Base-by-base conservation (phyloP, 2,888 invertebrate genomes). In the Druceiella hillmani region DNA sequence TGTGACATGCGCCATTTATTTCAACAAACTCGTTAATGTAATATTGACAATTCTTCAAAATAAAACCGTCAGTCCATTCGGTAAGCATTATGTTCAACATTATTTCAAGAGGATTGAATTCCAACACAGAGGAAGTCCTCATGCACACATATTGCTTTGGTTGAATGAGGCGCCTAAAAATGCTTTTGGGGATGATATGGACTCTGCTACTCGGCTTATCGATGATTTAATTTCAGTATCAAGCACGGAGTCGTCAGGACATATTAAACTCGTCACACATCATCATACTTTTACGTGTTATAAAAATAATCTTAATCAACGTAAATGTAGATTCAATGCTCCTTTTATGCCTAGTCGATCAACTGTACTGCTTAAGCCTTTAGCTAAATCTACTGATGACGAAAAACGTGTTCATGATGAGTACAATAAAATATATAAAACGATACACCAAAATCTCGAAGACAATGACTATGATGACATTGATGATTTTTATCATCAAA, bases 241-340 rank as follows among this genome's bases (percentile, higher is more conserved):
- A 1, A 36, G 28, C 12, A 11, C 24, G 6, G 44, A 44, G 30
- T 41, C 49, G 20, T 47, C 50, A 2, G 44, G 42, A 6, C 36
- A 50, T 38, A 49, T 47, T 10, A 39, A 44, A 24, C 36, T 52
- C 12, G 51, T 53, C 46, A 48, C 44, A 7, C 55, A 57, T 37
- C 51, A 51, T 12, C 55, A 55, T 36, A 55, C 54, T 2, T 51
- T 50, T 36, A 55, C 54, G 3, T 54, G 55, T 43, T n/a, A n/a
- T n/a, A n/a, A n/a, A n/a, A n/a, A n/a, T n/a, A n/a, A n/a, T n/a
- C n/a, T n/a, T n/a, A n/a, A n/a, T n/a, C n/a, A n/a, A n/a, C n/a
- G n/a, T n/a, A n/a, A n/a, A n/a, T n/a, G n/a, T n/a, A n/a, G n/a
- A n/a, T n/a, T n/a, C n/a, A n/a, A n/a, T n/a, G n/a, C n/a, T n/a